Evolutionary conservation across 2,113 vertebrate genomes (phyloP), one percentile per base, ranked within the genome.

Genomic region (human): DNA sequence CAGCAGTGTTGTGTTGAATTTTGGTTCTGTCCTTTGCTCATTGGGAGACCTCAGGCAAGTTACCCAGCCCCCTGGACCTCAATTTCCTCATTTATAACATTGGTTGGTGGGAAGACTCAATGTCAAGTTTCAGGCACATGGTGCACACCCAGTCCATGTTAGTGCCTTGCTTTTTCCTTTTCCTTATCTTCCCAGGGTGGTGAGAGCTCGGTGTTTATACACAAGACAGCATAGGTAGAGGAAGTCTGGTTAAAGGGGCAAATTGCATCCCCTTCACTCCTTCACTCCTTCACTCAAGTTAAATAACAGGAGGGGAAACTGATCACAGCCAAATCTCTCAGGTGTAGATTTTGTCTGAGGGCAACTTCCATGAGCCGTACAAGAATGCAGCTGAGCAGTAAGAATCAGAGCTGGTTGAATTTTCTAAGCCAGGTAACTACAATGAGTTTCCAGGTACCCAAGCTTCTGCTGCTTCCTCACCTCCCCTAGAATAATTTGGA

Each of bases 221-320:
- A 3, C 0, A 13, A 90, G 22, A 6, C 4, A 40, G 6, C 4
- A 1, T 0, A 5, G 20, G 1, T 2, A 20, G 66, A 10, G 8
- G 6, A 40, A 70, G 17, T 1, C 17, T 27, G 30, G 25, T 12
- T 8, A 38, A 66, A 93, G 66, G 27, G 25, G 9, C 2, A 8
- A 4, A 59, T 18, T 30, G 1, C 23, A 9, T 27, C 38, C 66
- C 18, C 38, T 32, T 5, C 3, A 3, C 2, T 43, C 18, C 38
- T 32, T 5, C 3, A 3, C 2, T 43, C 59, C 22, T 45, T 61
- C n/a, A 45, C 22, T 12, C 27, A 73, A 4, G 10, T 30, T 78
- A 43, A 23, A 4, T 30, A 72, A 18, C 8, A 35, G 59, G 57
- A 93, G 76, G 59, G 35, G 43, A 6, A 3, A 27, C 45, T 78